These are phyloP conservation scores for Otocyon megalotis DNA, from an alignment of 2,113 vertebrate genomes.

Conservation along the genomic window DNA sequence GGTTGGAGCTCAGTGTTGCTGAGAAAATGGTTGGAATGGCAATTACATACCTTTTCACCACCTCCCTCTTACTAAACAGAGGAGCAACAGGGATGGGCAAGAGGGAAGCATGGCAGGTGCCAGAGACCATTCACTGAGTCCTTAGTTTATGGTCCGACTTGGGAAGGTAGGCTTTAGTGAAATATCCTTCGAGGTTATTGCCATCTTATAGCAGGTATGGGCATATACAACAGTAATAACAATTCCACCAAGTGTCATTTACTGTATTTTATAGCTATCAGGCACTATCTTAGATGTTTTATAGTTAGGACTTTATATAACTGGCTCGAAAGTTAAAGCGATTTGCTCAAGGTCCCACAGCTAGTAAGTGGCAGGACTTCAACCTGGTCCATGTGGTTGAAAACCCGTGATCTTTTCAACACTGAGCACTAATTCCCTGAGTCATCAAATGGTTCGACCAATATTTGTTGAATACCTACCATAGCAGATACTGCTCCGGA, in stretches of 20 bases:
- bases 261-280: neutral
- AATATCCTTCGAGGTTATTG: neutral
- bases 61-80: neutral
- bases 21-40: neutral
- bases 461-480: neutral
- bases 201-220: neutral
- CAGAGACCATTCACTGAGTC: neutral
- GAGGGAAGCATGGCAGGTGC: neutral
- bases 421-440: neutral
- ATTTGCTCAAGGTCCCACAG: neutral
- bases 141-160: neutral
- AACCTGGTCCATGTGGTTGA: neutral
- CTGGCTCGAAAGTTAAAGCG: neutral
- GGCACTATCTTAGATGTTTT: neutral
- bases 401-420: neutral
- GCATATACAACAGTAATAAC: neutral
- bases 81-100: neutral
- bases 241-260: neutral
- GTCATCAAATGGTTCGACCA: neutral
- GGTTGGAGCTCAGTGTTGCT: neutral
- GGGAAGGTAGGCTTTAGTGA: neutral
- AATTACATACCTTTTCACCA: neutral
- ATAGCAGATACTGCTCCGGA: neutral
- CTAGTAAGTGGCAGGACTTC: no score
- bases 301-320: neutral